These are phyloP conservation scores for Reticulitermes lucifugus DNA, from an alignment of 2,888 invertebrate genomes.

Conservation along the genomic window DNA sequence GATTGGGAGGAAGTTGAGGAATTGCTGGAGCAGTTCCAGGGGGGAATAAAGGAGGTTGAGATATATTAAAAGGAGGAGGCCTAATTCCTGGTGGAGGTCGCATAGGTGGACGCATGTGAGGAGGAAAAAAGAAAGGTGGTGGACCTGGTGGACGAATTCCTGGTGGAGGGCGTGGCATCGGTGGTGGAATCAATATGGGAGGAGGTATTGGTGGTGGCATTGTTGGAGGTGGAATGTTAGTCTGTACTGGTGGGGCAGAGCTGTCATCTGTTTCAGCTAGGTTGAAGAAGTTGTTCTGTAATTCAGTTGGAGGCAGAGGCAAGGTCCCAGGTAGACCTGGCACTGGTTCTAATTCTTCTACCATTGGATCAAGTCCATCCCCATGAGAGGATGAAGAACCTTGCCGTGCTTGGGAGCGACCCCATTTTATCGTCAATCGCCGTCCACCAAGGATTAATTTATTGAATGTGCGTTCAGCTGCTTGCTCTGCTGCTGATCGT, in stretches of 20 bases:
- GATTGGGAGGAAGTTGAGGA: constrained; percentile 51
- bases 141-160: constrained; percentile 59
- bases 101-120: constrained; percentile 61
- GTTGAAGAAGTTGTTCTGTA: constrained; percentile 78
- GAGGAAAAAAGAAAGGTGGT: constrained; percentile 62
- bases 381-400: constrained; percentile 64
- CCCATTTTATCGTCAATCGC: constrained; percentile 98
- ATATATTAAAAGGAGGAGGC: constrained; percentile 42
- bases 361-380: constrained; percentile 56
- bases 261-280: constrained; percentile 64
- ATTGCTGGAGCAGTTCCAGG: constrained; percentile 53
- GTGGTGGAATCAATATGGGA: constrained; percentile 62
- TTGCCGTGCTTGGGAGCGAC: constrained; percentile 89
- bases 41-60: constrained; percentile 52
- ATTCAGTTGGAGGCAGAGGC: constrained; percentile 72
- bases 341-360: constrained; percentile 72
- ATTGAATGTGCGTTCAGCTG: constrained; percentile 96
- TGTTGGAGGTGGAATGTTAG: constrained; percentile 61
- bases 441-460: constrained; percentile 88
- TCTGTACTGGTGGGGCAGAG: constrained; percentile 63
- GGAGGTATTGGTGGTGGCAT: constrained; percentile 68
- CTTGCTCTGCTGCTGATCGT: constrained; percentile 89
- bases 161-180: constrained; percentile 61
- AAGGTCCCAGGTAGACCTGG: constrained; percentile 82
- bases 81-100: constrained; percentile 55